phyloP scores from a whole-genome alignment of 1,140 invertebrate species.

The Neodiprion lecontei region DNA sequence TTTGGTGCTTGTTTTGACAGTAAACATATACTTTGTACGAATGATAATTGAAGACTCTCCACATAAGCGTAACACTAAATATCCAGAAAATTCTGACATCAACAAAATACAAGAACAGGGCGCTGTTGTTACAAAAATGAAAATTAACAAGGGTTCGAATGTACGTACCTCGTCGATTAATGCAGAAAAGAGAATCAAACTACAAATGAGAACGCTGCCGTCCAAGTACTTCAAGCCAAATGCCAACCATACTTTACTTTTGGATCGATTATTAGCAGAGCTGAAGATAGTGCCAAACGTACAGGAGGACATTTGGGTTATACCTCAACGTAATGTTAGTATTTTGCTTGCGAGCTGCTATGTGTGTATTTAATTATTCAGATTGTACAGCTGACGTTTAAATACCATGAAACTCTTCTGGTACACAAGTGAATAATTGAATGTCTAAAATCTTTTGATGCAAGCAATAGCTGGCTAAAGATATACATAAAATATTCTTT shows the following conservation, averaged over 20 bases:
- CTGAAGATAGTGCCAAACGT: conserved; percentile 41
- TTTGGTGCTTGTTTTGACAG: conserved; percentile 50
- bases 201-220: conserved; percentile 43
- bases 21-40: conserved; percentile 54
- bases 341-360: background rate
- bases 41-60: conserved; percentile 54
- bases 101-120: conserved; percentile 29
- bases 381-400: conserved; percentile 12
- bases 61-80: conserved; percentile 35
- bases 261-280: conserved; percentile 47
- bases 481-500: too few relatives aligned
- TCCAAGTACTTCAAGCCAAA: conserved; percentile 53
- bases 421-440: conserved; percentile 4
- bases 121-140: conserved; percentile 25
- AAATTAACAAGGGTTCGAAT: conserved; percentile 28
- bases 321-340: conserved; percentile 51
- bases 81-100: conserved; percentile 32
- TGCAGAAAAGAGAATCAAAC: conserved; percentile 42
- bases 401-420: background rate
- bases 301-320: conserved; percentile 46
- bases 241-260: conserved; percentile 39
- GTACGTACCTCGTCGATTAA: conserved; percentile 19
- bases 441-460: background rate
- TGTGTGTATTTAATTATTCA: background rate
- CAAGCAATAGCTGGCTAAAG: too few relatives aligned